phyloP scores from a whole-genome alignment of 2,113 vertebrate genomes.

The Nanorana parkeri region DNA sequence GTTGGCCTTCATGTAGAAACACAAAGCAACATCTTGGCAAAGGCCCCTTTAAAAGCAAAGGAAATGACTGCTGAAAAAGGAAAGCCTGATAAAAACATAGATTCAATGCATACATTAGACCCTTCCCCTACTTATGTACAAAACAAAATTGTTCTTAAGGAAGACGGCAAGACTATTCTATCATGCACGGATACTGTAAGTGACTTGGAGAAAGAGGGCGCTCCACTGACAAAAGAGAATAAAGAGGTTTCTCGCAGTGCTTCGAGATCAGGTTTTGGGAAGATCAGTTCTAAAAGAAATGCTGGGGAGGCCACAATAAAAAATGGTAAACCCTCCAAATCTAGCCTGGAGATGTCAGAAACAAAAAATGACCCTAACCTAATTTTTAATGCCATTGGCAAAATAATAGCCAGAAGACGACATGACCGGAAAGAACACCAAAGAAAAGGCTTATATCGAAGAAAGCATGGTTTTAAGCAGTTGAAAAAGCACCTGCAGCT shows the following conservation, averaged over 20 bases:
- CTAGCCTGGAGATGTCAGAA: slow-evolving; percentile 50
- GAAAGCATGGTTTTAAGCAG: slow-evolving; percentile 66
- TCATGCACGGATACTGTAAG: neutral
- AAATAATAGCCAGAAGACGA: slow-evolving; percentile 46
- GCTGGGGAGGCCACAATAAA: slow-evolving; percentile 33
- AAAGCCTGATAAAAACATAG: slow-evolving; percentile 23
- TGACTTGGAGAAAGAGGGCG: neutral
- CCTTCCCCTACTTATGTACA: slow-evolving; percentile 43
- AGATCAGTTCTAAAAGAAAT: slow-evolving; percentile 30
- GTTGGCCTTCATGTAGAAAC: slow-evolving; percentile 13
- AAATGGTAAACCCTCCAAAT: slow-evolving; percentile 55
- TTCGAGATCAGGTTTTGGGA: neutral
- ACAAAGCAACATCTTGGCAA: slow-evolving; percentile 63
- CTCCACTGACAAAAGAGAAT: neutral
- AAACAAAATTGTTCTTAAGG: neutral
- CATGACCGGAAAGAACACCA: slow-evolving; percentile 59
- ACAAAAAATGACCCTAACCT: neutral
- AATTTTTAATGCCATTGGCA: slow-evolving; percentile 50
- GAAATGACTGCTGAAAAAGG: slow-evolving; percentile 38
- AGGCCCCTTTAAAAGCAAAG: slow-evolving; percentile 47
- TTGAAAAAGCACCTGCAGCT: slow-evolving; percentile 71
- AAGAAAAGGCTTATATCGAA: slow-evolving; percentile 64
- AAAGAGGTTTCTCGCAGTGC: neutral
- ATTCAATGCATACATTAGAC: slow-evolving; percentile 59
- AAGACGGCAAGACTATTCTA: neutral